Evolutionary conservation across 2,797 vertebrate species (phyloP).

Genomic region (Gymnoscopelus braueri): DNA sequence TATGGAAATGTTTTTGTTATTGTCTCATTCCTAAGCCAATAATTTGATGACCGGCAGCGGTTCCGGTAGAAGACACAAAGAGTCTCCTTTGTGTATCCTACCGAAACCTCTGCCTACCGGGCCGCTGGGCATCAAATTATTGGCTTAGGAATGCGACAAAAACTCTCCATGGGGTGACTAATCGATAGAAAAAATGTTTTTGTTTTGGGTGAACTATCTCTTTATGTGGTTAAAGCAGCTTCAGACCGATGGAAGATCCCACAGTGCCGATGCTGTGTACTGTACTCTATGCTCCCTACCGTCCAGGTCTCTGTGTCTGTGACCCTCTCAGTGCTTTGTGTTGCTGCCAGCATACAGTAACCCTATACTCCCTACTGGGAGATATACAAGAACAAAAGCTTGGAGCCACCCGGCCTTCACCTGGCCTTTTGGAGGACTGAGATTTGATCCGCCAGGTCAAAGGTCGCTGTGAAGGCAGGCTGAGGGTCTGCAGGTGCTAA

Average conservation of each 20-base stretch:
- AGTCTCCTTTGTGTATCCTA: too few relatives aligned
- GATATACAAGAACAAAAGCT: conserved; percentile 47
- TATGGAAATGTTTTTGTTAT: too few relatives aligned
- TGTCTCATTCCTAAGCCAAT: too few relatives aligned
- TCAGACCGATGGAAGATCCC: conserved; percentile 30
- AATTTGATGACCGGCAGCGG: too few relatives aligned
- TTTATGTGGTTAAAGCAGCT: not conserved
- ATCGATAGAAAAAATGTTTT: too few relatives aligned
- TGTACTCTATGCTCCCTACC: conserved; percentile 19
- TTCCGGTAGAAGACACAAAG: too few relatives aligned
- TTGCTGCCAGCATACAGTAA: conserved; percentile 39
- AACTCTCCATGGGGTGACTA: too few relatives aligned
- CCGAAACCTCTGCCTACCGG: too few relatives aligned
- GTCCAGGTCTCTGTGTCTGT: conserved; percentile 16
- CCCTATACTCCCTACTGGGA: conserved; percentile 44
- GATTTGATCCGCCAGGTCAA: conserved; percentile 50
- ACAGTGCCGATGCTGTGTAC: conserved; percentile 6
- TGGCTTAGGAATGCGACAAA: too few relatives aligned
- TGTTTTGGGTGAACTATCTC: too few relatives aligned
- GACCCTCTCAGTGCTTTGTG: conserved; percentile 34
- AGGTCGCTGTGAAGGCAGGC: conserved; percentile 17
- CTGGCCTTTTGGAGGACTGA: conserved; percentile 37
- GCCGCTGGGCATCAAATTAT: too few relatives aligned
- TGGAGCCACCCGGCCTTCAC: conserved; percentile 5
- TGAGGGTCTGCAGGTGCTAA: conserved; percentile 11